Percentiles rank a stretch among this genome's conserved stretches.
These are phyloP conservation scores for Apostichopus parvimensis DNA, from an alignment of 35 echinoderm and acorn worm genomes.

Conservation along the genomic window DNA sequence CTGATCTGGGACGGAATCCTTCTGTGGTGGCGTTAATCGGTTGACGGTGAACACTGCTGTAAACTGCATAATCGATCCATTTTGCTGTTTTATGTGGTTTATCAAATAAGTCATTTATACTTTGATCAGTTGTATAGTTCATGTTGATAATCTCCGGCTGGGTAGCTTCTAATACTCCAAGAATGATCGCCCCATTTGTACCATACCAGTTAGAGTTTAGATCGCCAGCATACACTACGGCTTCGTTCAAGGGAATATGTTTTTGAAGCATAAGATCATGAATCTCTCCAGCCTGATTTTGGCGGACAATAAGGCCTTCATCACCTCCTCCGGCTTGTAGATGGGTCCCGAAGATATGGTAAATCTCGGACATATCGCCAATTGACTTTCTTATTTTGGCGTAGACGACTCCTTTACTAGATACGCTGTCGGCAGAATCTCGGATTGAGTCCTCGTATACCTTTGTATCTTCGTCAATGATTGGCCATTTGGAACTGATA, in stretches of 20 bases:
- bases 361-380: neutral
- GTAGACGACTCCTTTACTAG: constrained; percentile 71
- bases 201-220: constrained; percentile 64
- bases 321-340: constrained; percentile 56
- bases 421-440: constrained; percentile 55
- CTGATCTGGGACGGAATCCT: constrained; percentile 54
- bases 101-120: constrained; percentile 64
- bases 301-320: constrained; percentile 22
- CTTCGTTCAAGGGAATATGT: constrained; percentile 55
- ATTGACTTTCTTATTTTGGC: constrained; percentile 59
- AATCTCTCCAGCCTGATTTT: constrained; percentile 60
- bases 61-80: constrained; percentile 79
- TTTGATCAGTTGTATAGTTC: constrained; percentile 65
- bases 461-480: constrained; percentile 50
- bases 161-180: constrained; percentile 56
- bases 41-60: constrained; percentile 60
- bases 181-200: constrained; percentile 43
- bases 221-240: constrained; percentile 74
- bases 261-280: constrained; percentile 60
- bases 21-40: constrained; percentile 53
- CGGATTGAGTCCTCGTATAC: constrained; percentile 62
- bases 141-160: constrained; percentile 53
- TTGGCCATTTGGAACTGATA: constrained; percentile 76
- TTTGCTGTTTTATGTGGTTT: constrained; percentile 33
- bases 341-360: constrained; percentile 75